Percentiles rank a stretch among this genome's conserved stretches.
Conservation (phyloP, 2,797 vertebrate species). For the Pseudopleuronectes americanus region DNA sequence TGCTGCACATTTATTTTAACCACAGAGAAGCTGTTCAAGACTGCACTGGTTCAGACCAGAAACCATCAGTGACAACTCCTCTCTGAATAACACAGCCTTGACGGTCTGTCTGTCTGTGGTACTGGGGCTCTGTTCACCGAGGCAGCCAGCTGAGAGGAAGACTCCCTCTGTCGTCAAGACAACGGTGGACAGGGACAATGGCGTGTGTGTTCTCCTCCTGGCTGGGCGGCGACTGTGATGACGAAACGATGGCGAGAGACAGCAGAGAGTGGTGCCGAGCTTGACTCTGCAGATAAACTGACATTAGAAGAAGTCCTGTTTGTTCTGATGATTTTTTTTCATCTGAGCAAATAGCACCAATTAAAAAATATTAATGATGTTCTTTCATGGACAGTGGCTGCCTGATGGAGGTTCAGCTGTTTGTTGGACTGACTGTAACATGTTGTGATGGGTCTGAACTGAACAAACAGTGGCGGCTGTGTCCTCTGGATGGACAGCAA, state of each 20-base stretch:
- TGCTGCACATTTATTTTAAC: too few species aligned
- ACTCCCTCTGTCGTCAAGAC: slow-evolving; percentile 68
- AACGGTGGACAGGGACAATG: slow-evolving; percentile 72
- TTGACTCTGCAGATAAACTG: slow-evolving; percentile 46
- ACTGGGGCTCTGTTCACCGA: slow-evolving; percentile 60
- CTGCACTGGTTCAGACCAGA: slow-evolving; percentile 32
- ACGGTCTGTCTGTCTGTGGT: slow-evolving; percentile 26
- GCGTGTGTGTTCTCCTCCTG: slow-evolving; percentile 60
- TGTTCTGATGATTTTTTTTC: not conserved
- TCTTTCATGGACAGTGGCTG: not conserved
- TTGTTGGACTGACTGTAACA: slow-evolving; percentile 11
- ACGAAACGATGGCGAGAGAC: slow-evolving; percentile 64
- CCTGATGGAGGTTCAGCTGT: not conserved
- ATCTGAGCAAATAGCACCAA: not conserved
- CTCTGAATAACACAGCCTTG: slow-evolving; percentile 28
- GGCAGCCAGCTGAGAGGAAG: slow-evolving; percentile 62
- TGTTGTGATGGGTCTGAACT: slow-evolving; percentile 30
- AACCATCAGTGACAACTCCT: slow-evolving; percentile 36
- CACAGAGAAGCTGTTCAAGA: too few species aligned
- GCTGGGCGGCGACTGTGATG: slow-evolving; percentile 47
- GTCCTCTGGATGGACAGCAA: slow-evolving; percentile 22
- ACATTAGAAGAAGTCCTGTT: not conserved
- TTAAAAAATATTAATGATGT: not conserved
- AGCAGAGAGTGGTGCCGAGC: slow-evolving; percentile 42
- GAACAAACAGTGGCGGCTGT: slow-evolving; percentile 46